These are phyloP conservation scores for Esox masquinongy DNA, from an alignment of 2,797 vertebrate species.

Conservation along the genomic window DNA sequence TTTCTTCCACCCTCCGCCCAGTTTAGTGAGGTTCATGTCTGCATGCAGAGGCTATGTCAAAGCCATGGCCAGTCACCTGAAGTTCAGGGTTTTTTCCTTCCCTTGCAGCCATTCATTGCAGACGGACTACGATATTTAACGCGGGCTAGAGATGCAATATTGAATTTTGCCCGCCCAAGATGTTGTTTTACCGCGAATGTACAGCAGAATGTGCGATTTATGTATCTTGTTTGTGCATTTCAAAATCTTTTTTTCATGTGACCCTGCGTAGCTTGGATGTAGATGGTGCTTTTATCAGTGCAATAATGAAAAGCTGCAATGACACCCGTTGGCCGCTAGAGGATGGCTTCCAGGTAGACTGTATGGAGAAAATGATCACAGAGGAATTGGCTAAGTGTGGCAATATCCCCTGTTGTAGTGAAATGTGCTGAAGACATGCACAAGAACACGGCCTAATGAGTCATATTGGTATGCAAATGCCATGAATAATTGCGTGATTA, in stretches of 20 bases:
- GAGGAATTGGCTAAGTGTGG: constrained; percentile 58
- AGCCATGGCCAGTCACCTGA: constrained; percentile 95
- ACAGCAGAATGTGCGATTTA: constrained; percentile 8
- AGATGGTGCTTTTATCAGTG: constrained; percentile 75
- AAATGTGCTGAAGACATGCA: constrained; percentile 40
- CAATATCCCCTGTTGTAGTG: constrained; percentile 47
- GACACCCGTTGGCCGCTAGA: constrained; percentile 75
- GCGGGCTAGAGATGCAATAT: constrained; percentile 58
- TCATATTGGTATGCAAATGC: constrained; percentile 61
- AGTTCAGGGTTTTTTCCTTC: constrained; percentile 85
- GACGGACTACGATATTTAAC: constrained; percentile 85
- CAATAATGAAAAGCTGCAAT: constrained; percentile 71
- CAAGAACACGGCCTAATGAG: constrained; percentile 55
- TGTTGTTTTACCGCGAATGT: constrained; percentile 6
- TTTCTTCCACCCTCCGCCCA: constrained; percentile 66
- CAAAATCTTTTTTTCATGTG: constrained; percentile 67
- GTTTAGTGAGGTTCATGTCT: constrained; percentile 69
- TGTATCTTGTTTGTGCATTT: constrained; percentile 43
- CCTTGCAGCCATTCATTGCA: constrained; percentile 85
- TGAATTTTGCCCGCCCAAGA: constrained; percentile 10
- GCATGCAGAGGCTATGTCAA: constrained; percentile 78
- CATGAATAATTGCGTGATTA: constrained; percentile 59
- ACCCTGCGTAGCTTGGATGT: constrained; percentile 70
- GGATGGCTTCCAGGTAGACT: constrained; percentile 63
- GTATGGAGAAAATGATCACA: constrained; percentile 55